These are phyloP conservation scores for Calcarius lapponicus DNA, from an alignment of 2,797 vertebrate genomes.

Conservation along the genomic window DNA sequence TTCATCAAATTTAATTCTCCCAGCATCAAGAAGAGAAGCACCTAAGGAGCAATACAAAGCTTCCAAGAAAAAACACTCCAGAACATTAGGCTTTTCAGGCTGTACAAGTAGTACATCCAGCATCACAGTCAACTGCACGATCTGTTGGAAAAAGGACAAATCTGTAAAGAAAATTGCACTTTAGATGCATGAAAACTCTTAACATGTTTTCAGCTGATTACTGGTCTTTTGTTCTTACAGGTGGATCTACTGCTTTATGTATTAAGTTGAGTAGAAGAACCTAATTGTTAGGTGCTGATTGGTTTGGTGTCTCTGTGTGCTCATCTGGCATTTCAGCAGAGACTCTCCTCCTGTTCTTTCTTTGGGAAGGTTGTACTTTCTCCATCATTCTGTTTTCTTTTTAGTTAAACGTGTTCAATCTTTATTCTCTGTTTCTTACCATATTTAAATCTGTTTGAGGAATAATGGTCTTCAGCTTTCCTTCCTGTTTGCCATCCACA, in stretches of 20 bases:
- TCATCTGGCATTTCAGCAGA: not conserved
- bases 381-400: not conserved
- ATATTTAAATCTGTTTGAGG: constrained; percentile 96
- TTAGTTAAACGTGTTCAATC: not conserved
- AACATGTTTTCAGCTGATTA: not conserved
- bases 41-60: constrained; percentile 93
- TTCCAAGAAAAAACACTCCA: constrained; percentile 93
- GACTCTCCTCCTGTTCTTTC: not conserved
- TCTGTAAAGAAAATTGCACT: not conserved
- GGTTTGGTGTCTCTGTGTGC: not conserved
- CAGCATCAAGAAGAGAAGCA: constrained; percentile 82
- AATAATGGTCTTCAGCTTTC: constrained; percentile 88
- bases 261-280: not conserved
- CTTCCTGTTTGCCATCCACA: constrained; percentile 84
- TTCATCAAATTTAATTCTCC: constrained; percentile 86
- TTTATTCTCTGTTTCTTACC: constrained; percentile 74
- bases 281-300: not conserved
- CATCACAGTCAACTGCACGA: constrained; percentile 87
- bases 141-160: constrained; percentile 70
- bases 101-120: constrained; percentile 83
- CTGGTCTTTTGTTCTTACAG: not conserved
- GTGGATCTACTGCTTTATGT: not conserved
- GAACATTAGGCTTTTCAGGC: constrained; percentile 72
- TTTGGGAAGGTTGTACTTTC: not conserved
- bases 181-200: not conserved